Evolutionary conservation across 2,113 vertebrate species (phyloP).

Genomic region (Colossoma macropomum): DNA sequence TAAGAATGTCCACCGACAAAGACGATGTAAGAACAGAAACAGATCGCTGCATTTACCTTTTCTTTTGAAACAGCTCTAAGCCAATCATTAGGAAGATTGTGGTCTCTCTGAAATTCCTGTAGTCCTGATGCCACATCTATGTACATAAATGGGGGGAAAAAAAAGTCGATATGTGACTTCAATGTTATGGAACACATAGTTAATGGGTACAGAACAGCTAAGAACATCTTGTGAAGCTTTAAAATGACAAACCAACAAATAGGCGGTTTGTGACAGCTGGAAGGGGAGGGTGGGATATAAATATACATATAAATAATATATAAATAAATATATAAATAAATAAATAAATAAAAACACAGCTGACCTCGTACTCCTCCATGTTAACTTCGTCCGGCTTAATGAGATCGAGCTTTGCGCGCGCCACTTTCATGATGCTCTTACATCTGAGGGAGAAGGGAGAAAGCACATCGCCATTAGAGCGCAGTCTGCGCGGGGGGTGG

Average conservation of each 20-base stretch:
- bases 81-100: slow-evolving; percentile 93
- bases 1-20: too few species aligned
- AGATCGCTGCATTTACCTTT: slow-evolving; percentile 72
- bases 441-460: slow-evolving; percentile 78
- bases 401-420: slow-evolving; percentile 93
- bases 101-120: slow-evolving; percentile 91
- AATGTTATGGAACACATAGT: background rate
- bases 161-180: background rate
- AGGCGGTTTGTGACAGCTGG: background rate
- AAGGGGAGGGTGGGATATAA: too few species aligned
- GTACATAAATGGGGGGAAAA: background rate
- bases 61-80: slow-evolving; percentile 92
- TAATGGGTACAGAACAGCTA: background rate
- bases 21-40: background rate
- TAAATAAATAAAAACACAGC: slow-evolving; percentile 43
- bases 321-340: too few species aligned
- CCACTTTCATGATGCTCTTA: slow-evolving; percentile 96
- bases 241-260: background rate
- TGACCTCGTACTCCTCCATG: slow-evolving; percentile 94
- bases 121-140: slow-evolving; percentile 96
- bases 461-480: slow-evolving; percentile 19
- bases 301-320: too few species aligned
- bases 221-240: background rate
- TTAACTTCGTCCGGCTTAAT: slow-evolving; percentile 96
- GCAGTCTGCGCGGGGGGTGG: slow-evolving; percentile 34